Evolutionary conservation across 2,888 invertebrate species (phyloP).

Genomic region (Andrena trimmerana): DNA sequence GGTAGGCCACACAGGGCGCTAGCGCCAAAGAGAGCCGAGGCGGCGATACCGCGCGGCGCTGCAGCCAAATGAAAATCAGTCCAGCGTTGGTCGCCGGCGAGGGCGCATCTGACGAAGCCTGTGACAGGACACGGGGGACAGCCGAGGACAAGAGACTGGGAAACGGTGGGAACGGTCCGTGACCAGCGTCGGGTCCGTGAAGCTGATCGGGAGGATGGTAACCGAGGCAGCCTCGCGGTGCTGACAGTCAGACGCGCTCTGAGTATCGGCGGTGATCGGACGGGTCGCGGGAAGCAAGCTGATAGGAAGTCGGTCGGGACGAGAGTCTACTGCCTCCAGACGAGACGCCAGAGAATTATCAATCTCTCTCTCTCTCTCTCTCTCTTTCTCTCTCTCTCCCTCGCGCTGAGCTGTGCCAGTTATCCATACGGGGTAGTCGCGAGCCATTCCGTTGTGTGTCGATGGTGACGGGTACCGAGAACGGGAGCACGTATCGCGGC

Average conservation of each 20-base stretch:
- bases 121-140: slow-evolving; percentile 47
- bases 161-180: slow-evolving; percentile 41
- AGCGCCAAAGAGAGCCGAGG: slow-evolving; percentile 73
- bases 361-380: too few relatives aligned
- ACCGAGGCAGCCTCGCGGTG: slow-evolving; percentile 38
- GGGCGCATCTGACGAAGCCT: slow-evolving; percentile 76
- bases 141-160: slow-evolving; percentile 30
- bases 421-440: slow-evolving; percentile 17
- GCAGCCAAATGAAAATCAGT: slow-evolving; percentile 83
- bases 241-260: slow-evolving; percentile 60
- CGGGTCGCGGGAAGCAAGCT: slow-evolving; percentile 24
- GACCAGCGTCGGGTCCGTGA: slow-evolving; percentile 27
- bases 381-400: neutral
- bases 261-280: slow-evolving; percentile 52
- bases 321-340: slow-evolving; percentile 9
- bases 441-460: neutral
- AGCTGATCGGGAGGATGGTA: slow-evolving; percentile 37
- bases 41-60: slow-evolving; percentile 79
- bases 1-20: slow-evolving; percentile 68
- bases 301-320: slow-evolving; percentile 42
- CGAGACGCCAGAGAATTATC: slow-evolving; percentile 8
- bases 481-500: neutral
- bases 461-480: neutral
- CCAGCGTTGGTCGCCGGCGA: slow-evolving; percentile 83
- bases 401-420: slow-evolving; percentile 37